These are phyloP conservation scores for Lepilemur ruficaudatus DNA, from an alignment of 2,797 vertebrate species.

Conservation along the genomic window DNA sequence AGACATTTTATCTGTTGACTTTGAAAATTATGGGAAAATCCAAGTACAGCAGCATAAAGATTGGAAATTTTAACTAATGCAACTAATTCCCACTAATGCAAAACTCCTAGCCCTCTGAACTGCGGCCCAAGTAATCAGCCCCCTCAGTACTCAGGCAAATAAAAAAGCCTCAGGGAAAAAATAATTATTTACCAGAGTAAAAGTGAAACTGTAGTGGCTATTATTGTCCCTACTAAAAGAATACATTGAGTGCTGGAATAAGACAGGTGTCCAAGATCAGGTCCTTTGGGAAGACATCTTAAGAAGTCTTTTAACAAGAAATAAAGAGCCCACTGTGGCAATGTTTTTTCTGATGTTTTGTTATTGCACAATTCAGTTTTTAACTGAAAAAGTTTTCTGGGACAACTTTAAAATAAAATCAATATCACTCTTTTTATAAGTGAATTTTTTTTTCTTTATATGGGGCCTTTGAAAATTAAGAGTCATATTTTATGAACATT, in stretches of 20 bases:
- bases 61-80: neutral
- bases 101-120: neutral
- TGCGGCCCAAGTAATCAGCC: neutral
- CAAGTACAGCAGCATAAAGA: neutral
- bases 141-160: neutral
- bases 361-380: neutral
- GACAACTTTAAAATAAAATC: neutral
- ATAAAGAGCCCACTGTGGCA: neutral
- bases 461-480: neutral
- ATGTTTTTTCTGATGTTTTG: neutral
- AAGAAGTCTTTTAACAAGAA: neutral
- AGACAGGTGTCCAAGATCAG: neutral
- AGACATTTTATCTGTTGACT: neutral
- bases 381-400: neutral
- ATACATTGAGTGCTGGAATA: neutral
- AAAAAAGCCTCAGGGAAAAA: neutral
- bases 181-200: neutral
- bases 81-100: neutral
- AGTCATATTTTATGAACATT: neutral
- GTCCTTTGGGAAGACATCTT: neutral
- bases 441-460: neutral
- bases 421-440: neutral
- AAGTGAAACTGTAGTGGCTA: neutral
- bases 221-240: neutral
- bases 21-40: neutral